phyloP scores from a whole-genome alignment of 2,797 vertebrate species.

The Pipistrellus kuhlii region DNA sequence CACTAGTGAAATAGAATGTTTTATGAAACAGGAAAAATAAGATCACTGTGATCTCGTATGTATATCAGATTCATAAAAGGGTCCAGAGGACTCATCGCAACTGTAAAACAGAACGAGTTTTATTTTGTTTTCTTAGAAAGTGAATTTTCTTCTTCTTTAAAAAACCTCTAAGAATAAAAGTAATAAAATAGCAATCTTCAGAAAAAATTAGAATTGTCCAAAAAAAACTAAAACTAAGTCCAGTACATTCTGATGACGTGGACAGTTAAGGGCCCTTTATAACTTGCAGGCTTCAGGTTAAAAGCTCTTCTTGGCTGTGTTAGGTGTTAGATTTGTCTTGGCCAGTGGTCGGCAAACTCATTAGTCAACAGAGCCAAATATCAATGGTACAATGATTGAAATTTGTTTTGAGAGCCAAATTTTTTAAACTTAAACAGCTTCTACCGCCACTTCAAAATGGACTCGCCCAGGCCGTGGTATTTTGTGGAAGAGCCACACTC shows the following conservation, averaged over 20 bases:
- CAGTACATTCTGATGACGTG: neutral
- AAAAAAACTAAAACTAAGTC: neutral
- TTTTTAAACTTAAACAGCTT: no score
- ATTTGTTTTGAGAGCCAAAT: no score
- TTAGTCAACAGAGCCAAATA: no score
- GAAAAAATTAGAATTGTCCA: neutral
- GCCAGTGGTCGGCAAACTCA: no score
- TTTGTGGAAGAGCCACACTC: no score
- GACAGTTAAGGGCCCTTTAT: neutral
- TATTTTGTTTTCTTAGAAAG: neutral
- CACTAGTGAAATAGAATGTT: conserved; percentile 42
- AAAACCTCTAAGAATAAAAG: conserved; percentile 15
- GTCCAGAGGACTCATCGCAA: neutral
- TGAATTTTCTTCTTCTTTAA: conserved; percentile 38
- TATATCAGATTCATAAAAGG: neutral
- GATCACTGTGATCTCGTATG: neutral
- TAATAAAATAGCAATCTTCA: neutral
- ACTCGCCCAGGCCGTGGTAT: no score
- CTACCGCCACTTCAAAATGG: no score
- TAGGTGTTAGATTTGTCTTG: neutral
- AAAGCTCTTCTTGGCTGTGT: neutral
- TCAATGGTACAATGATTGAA: no score
- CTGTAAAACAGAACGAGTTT: conserved; percentile 12
- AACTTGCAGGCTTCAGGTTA: neutral
- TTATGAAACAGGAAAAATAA: neutral